phyloP scores from a whole-genome alignment of 1,140 invertebrate species.

The Lucilia cuprina region DNA sequence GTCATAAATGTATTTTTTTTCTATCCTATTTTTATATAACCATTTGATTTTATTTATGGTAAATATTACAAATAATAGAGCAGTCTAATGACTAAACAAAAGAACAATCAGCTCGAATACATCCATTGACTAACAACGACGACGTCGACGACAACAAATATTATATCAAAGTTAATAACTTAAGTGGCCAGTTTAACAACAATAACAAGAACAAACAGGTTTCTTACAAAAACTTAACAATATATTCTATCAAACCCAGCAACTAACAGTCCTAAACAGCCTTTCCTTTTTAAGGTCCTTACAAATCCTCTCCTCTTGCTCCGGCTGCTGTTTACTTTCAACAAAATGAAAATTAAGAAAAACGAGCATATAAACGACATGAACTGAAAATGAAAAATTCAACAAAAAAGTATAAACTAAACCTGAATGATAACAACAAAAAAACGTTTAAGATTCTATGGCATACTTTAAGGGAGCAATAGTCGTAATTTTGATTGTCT shows the following conservation, averaged over 20 bases:
- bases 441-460: conserved; percentile 1
- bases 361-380: background rate
- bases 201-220: background rate
- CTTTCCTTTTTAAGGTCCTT: background rate
- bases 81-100: background rate
- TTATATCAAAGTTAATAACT: conserved; percentile 11
- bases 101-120: background rate
- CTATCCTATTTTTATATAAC: too few relatives aligned
- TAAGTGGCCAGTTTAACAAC: conserved; percentile 14
- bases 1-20: too few relatives aligned
- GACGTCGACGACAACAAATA: background rate
- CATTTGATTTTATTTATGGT: too few relatives aligned
- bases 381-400: background rate
- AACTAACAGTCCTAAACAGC: background rate
- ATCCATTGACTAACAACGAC: background rate
- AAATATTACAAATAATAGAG: background rate
- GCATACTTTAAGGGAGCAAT: background rate
- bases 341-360: background rate
- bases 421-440: background rate
- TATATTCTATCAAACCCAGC: background rate
- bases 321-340: background rate
- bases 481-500: background rate
- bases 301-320: background rate
- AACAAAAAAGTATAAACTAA: background rate
- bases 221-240: background rate